Evolutionary conservation across 2,113 vertebrate species (phyloP).

Genomic region (Eonycteris spelaea): DNA sequence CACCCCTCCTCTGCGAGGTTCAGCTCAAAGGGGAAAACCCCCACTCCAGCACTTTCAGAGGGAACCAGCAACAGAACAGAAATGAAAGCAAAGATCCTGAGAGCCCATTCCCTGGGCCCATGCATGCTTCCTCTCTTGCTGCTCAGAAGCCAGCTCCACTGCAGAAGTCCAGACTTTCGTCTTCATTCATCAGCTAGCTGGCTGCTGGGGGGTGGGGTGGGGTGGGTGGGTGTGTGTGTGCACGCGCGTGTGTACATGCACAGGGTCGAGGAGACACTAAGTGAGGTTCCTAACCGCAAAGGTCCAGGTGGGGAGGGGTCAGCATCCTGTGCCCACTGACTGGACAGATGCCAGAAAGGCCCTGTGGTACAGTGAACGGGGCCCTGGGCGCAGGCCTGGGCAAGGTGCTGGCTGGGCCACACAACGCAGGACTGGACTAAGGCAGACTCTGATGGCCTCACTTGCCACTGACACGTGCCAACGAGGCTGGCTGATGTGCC

Average conservation of each 20-base stretch:
- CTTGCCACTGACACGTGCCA: not conserved
- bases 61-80: not conserved
- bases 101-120: not conserved
- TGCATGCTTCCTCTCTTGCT: not conserved
- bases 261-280: not conserved
- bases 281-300: not conserved
- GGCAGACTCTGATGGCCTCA: not conserved
- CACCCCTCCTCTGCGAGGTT: not conserved
- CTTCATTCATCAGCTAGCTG: accelerated
- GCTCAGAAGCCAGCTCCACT: not conserved
- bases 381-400: not conserved
- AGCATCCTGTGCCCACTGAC: not conserved
- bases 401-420: not conserved
- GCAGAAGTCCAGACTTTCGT: not conserved
- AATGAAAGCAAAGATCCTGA: not conserved
- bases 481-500: too few relatives aligned
- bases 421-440: not conserved
- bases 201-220: not conserved
- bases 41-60: not conserved
- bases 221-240: too few relatives aligned
- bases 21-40: not conserved
- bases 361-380: not conserved
- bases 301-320: not conserved
- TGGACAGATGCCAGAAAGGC: not conserved
- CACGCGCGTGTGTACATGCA: too few relatives aligned